Evolutionary conservation across 2,113 vertebrate genomes (phyloP), one percentile per base, ranked within the genome.

Genomic region (Sander lucioperca): DNA sequence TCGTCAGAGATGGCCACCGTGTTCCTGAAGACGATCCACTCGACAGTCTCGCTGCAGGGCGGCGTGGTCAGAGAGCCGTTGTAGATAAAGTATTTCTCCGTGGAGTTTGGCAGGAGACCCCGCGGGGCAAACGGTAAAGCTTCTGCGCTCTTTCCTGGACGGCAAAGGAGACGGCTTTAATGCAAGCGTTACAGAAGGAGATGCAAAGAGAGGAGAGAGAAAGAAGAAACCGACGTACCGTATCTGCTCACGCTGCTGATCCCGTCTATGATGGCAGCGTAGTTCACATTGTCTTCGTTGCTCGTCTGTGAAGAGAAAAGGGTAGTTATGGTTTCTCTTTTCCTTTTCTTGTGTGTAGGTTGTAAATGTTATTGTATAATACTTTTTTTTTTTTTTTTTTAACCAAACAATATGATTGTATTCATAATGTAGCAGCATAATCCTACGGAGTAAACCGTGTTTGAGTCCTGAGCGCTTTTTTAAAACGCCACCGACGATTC

Each of bases 1-100:
- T 91, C 88, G 80, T 98, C 97, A 74, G 98, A 99, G 90, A 99
- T 96, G 91, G 92, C 92, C 62, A 95, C 96, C 0, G 96, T 96
- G 80, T 97, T 96, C 94, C 97, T 99, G 86, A 99, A 98, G 66
- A 99, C 85, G 88, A 99, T 97, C 98, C 98, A 99, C 92, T 99
- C 96, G 7, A 99, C 97, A 0, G 95, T 97, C 93, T 99, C 98
- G 12, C 94, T 95, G 94, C 98, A 99, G 16, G 97, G 98, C 19
- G 98, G 98, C 11, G 95, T 93, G 18, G 98, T 98, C 89, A 99
- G 90, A 1, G 98, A 99, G 36, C 98, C 98, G 58, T 99, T 99
- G 71, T 99, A 99, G 79, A 95, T 96, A 75, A 98, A 99, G 78
- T 97, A 99, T 81, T 98, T 98, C 66, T 98, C 96, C 0, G 97